phyloP scores from a whole-genome alignment of 2,888 invertebrate species.

The Temnothorax ravouxi region DNA sequence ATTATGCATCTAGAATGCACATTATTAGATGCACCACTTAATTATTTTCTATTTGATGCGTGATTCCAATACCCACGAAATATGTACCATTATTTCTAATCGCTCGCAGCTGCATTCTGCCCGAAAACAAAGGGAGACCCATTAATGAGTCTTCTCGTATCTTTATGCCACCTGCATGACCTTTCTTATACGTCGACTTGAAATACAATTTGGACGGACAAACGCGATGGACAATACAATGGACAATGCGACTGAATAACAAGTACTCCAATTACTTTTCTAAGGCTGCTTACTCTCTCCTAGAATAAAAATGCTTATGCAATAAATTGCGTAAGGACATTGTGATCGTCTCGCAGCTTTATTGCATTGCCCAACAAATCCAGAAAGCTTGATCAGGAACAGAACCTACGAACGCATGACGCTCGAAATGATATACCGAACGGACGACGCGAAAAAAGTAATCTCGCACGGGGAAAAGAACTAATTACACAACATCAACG shows the following conservation, averaged over 20 bases:
- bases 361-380: slow-evolving; percentile 6
- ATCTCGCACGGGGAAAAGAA: slow-evolving; percentile 12
- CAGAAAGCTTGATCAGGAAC: background rate
- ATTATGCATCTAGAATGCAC: slow-evolving; percentile 59
- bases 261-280: slow-evolving; percentile 16
- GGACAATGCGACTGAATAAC: background rate
- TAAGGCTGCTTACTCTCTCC: background rate
- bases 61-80: slow-evolving; percentile 53
- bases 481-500: slow-evolving; percentile 40
- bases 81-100: slow-evolving; percentile 25
- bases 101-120: slow-evolving; percentile 36
- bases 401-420: background rate
- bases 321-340: slow-evolving; percentile 36
- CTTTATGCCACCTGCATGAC: background rate
- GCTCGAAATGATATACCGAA: background rate
- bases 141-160: background rate
- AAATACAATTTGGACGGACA: background rate
- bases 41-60: slow-evolving; percentile 60
- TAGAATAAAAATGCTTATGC: background rate
- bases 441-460: slow-evolving; percentile 20
- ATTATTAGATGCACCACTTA: slow-evolving; percentile 58
- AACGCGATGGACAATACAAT: background rate
- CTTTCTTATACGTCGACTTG: background rate
- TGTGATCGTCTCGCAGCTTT: background rate
- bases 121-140: background rate